Base-by-base conservation (phyloP, 2,113 vertebrate genomes). In the Struthidea cinerea region DNA sequence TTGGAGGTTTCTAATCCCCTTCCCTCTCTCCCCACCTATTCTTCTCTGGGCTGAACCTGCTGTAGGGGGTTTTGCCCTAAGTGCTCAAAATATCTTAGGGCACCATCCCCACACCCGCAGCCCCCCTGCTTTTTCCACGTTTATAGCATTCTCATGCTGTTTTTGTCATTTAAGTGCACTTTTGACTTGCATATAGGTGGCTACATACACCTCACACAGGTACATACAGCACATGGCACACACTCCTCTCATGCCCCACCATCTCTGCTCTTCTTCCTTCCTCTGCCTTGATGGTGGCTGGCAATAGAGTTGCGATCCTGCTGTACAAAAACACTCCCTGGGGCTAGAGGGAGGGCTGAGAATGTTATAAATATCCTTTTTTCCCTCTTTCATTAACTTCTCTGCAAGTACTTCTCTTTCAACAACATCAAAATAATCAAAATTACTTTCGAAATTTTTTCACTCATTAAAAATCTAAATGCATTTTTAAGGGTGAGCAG, bases 181-280 rank as follows among this genome's bases (percentile, higher is more conserved):
- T 63, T 42, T 63, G 21, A 24, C 33, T 80, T 47, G 10, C n/a
- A 23, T 10, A 11, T 2, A 67, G 59, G 26, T 67, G 39, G 39
- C 73, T 59, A 19, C 20, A 13, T 0, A 49, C 4, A 14, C 23
- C 52, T 52, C 57, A 52, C n/a, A 52, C 35, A 56, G 8, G 18
- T 13, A 57, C 27, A 15, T 1, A 10, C 7, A 20, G 20, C 44
- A 28, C 0, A 0, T 13, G 15, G 44, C 6, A 3, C 6, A 4
- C 0, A 0, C 52, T 55, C 27, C 24, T 23, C 49, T 68, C 2
- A 0, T 42, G 33, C 33, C 18, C 12, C 44, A 32, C 11, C 28
- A n/a, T 5, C 42, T 46, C 78, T 49, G 46, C 49, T 18, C 53
- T 56, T 37, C 46, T 65, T 57, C 71, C 57, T 47, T 56, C 42